Evolutionary conservation across 2,888 invertebrate genomes (phyloP).

Genomic region (Melieria omissa): DNA sequence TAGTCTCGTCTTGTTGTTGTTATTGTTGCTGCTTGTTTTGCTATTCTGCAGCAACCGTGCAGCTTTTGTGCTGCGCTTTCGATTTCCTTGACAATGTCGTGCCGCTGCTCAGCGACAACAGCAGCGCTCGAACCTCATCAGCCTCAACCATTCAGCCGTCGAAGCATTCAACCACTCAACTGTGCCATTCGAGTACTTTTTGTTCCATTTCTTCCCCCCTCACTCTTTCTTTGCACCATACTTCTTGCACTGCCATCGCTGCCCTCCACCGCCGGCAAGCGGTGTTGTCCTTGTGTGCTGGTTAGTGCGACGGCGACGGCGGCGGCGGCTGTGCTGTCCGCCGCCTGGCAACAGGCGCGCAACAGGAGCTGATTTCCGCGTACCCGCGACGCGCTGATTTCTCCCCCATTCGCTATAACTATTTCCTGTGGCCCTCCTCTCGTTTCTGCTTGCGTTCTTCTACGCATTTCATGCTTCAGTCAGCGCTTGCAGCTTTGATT

Average conservation of each 20-base stretch:
- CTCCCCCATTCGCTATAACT: not conserved
- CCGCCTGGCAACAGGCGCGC: slow-evolving; percentile 11
- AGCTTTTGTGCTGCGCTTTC: too few relatives aligned
- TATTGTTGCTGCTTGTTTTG: slow-evolving; percentile 7
- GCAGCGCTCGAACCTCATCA: too few relatives aligned
- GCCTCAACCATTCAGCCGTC: too few relatives aligned
- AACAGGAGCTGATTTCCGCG: slow-evolving; percentile 19
- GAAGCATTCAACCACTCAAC: slow-evolving; percentile 11
- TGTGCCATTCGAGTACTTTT: not conserved
- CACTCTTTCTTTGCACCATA: not conserved
- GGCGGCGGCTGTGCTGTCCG: slow-evolving; percentile 20
- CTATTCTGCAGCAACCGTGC: not conserved
- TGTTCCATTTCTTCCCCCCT: not conserved
- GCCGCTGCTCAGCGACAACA: too few relatives aligned
- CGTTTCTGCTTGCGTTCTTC: too few relatives aligned
- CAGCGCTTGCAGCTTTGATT: too few relatives aligned
- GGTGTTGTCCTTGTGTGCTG: slow-evolving; percentile 17
- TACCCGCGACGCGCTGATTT: not conserved
- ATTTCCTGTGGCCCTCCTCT: too few relatives aligned
- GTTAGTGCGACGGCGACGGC: not conserved
- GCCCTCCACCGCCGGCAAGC: not conserved
- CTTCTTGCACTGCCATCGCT: not conserved
- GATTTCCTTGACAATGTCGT: too few relatives aligned
- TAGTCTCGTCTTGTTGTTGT: not conserved
- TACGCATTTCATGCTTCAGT: too few relatives aligned